A percentile compares a stretch with the other conserved stretches of the same genome.
Conservation (phyloP, 2,888 invertebrate genomes). For the Epirrhoe tristata region DNA sequence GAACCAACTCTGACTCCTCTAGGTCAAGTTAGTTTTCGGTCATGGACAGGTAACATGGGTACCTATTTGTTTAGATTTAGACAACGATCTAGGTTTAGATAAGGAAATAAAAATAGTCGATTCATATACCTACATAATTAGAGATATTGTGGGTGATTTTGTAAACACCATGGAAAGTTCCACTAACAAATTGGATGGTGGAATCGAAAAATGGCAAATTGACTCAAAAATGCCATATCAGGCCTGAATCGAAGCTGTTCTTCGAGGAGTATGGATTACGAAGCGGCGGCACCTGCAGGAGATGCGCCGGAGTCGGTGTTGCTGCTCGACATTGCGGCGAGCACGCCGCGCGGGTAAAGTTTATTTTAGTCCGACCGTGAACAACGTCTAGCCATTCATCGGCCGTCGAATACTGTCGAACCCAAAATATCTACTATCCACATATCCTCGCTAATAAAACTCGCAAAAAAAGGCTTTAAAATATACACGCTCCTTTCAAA, state of each 20-base stretch:
- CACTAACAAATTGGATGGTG: not conserved
- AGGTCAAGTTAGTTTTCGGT: not conserved
- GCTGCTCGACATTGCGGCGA: constrained; percentile 67
- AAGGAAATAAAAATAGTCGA: not conserved
- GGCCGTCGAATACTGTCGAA: constrained; percentile 55
- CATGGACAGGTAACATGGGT: not conserved
- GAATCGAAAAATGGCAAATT: not conserved
- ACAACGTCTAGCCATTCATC: constrained; percentile 66
- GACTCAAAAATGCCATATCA: not conserved
- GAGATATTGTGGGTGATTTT: constrained; percentile 1
- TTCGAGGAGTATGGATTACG: too few species aligned
- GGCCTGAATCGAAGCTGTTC: too few species aligned
- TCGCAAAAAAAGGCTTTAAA: constrained; percentile 32
- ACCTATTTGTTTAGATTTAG: not conserved
- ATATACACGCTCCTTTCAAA: constrained; percentile 14
- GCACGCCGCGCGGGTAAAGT: constrained; percentile 57
- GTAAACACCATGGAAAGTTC: constrained; percentile 10
- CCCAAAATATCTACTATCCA: constrained; percentile 57
- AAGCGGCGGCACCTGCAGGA: not conserved
- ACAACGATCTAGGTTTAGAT: not conserved
- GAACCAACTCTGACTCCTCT: not conserved
- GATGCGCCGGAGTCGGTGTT: constrained; percentile 11
- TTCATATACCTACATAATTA: not conserved
- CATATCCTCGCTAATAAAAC: constrained; percentile 26
- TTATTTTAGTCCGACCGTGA: constrained; percentile 78